phyloP scores from a whole-genome alignment of 2,888 invertebrate genomes.

The Sericinus montela region DNA sequence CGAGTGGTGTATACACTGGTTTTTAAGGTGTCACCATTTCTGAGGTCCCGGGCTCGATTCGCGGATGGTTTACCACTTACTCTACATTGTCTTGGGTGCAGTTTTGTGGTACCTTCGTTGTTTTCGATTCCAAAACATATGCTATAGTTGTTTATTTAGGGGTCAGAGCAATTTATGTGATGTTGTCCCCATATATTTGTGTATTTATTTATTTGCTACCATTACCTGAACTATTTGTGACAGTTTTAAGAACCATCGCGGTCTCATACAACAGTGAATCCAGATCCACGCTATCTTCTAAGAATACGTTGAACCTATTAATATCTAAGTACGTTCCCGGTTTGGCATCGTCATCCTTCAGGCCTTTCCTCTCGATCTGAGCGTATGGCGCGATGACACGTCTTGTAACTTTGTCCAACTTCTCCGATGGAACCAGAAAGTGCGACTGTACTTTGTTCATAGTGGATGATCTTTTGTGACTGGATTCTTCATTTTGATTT shows the following conservation, averaged over 20 bases:
- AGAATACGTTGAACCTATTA: slow-evolving; percentile 66
- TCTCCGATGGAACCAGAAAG: slow-evolving; percentile 63
- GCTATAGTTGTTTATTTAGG: too few species aligned
- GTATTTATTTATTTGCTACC: too few species aligned
- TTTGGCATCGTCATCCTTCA: slow-evolving; percentile 52
- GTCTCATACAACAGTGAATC: slow-evolving; percentile 78
- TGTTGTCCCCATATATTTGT: too few species aligned
- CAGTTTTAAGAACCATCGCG: slow-evolving; percentile 74
- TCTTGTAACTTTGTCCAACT: slow-evolving; percentile 73
- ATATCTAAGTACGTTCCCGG: slow-evolving; percentile 59
- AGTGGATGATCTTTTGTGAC: slow-evolving; percentile 16
- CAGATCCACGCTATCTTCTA: slow-evolving; percentile 78
- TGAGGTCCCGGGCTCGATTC: too few species aligned
- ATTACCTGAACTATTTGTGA: slow-evolving; percentile 76
- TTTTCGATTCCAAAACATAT: too few species aligned
- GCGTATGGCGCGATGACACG: slow-evolving; percentile 81
- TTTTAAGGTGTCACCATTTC: too few species aligned
- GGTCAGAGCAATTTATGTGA: too few species aligned
- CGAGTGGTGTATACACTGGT: too few species aligned
- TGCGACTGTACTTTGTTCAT: slow-evolving; percentile 55
- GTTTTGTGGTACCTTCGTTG: too few species aligned
- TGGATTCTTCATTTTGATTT: slow-evolving; percentile 23
- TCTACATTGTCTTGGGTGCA: too few species aligned
- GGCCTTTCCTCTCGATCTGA: slow-evolving; percentile 62
- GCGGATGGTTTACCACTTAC: too few species aligned